Evolutionary conservation across 2,888 invertebrate species (phyloP), one percentile per base, ranked within the genome.

Genomic region (Drosophila nr. fundita): DNA sequence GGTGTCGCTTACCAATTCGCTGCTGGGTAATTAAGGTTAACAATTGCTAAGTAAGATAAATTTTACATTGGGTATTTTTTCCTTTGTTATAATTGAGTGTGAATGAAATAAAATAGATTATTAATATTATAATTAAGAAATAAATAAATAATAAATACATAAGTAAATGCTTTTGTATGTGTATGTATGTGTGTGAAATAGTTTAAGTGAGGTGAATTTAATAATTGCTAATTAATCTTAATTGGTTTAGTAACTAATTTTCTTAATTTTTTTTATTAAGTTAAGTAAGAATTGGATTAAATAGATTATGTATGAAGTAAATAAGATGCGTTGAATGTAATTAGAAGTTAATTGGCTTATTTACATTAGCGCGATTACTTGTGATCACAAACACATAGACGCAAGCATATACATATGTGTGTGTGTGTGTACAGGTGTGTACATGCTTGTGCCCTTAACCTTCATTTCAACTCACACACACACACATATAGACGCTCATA

Each of bases 401-500:
- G 57, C 40, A 10, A 40, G 52, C 53, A 27, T 27, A 52, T 21
- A 21, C 13, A 53, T 21, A 13, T 29, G 3, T 42, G 18, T 11
- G 18, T 59, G 45, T 7, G 6, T 29, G 8, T 21, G 38, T 40
- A 60, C 27, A 36, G 45, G 45, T 30, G 50, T 27, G 6, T 45
- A 36, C n/a, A 29, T 63, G 42, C 27, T 52, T 64, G 42, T 71
- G 68, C 21, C 78, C 80, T 80, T 82, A 78, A 78, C 78, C 78
- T 78, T 80, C 80, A 80, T 62, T 75, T 71, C 53, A 59, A 67
- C 45, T 36, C 42, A 59, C 21, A 55, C n/a, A 57, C 10, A 48
- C 53, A 48, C 40, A 50, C 8, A 32, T 73, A 59, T 52, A 57
- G 49, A 64, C 54, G 69, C 63, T 84, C 84, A 87, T 82, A 89